Evolutionary conservation across 2,888 invertebrate genomes (phyloP), one percentile per base, ranked within the genome.

Genomic region (Bhutanitis thaidina): DNA sequence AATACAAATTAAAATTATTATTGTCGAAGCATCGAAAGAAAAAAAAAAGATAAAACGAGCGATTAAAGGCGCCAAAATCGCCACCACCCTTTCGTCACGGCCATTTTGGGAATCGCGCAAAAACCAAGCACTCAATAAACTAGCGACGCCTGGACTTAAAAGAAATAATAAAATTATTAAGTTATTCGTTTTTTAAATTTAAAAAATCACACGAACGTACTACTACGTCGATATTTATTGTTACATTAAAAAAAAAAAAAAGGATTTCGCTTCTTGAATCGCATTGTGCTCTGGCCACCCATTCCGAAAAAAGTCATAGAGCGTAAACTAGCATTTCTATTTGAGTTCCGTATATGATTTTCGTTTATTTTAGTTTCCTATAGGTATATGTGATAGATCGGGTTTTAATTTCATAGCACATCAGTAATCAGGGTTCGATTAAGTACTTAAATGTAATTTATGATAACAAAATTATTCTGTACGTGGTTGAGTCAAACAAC

Each of bases 41-140:
- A 16, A 64, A 61, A 68, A 64, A 61, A 60, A 71, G 65, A 65
- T 65, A 71, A 68, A 72, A 71, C 55, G 52, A 62, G 62, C 67
- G 62, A 69, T 74, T 74, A 72, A 65, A 65, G 76, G 81, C 82
- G 79, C 80, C 76, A 80, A 81, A 80, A 69, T 63, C 64, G 57
- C 64, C 76, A 60, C 62, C 60, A 78, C 74, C 72, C 78, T 80
- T 82, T 80, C 72, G 83, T 66, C 77, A 84, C 74, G 80, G 73
- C 71, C 67, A 61, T 74, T 81, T 74, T 67, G 67, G 65, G 64
- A 53, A 54, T 54, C 54, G 39, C 49, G 1, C 29, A 40, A 58
- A 70, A 71, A 72, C 68, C 56, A 56, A 64, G 59, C 57, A 61
- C 62, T 65, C 69, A 58, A 58, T 61, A 64, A 61, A 69, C 58